These are phyloP conservation scores for Papilio protenor DNA, from an alignment of 2,888 invertebrate genomes.

Conservation along the genomic window DNA sequence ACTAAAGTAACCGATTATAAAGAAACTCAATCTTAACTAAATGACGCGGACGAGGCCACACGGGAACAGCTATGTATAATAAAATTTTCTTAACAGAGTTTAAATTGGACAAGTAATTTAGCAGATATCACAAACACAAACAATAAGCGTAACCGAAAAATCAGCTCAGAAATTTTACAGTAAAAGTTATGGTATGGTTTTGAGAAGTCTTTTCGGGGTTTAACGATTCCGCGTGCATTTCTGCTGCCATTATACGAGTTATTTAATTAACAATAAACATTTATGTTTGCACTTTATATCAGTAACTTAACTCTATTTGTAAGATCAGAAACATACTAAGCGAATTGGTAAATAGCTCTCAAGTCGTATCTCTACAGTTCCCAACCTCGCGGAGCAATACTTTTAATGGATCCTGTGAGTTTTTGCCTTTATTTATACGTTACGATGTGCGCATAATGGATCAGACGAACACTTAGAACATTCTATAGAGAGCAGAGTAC, in stretches of 20 bases:
- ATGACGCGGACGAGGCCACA: too few species aligned
- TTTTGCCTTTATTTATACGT: conserved; percentile 83
- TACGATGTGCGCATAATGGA: conserved; percentile 82
- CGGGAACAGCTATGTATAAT: too few species aligned
- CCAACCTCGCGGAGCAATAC: conserved; percentile 72
- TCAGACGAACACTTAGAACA: conserved; percentile 76
- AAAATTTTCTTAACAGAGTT: conserved; percentile 51
- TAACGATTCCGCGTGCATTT: conserved; percentile 66
- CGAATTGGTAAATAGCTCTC: conserved; percentile 38
- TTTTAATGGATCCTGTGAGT: conserved; percentile 83
- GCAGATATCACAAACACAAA: too few species aligned
- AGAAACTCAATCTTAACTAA: conserved; percentile 40
- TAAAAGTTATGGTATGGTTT: conserved; percentile 71
- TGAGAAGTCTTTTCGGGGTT: conserved; percentile 63
- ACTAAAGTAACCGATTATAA: background rate
- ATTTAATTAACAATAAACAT: conserved; percentile 63
- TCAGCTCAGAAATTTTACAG: conserved; percentile 75
- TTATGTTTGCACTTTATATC: background rate
- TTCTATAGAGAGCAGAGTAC: conserved; percentile 60
- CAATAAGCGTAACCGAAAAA: too few species aligned
- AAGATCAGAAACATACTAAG: conserved; percentile 21
- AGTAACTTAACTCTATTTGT: background rate
- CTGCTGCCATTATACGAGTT: conserved; percentile 61
- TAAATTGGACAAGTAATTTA: too few species aligned
- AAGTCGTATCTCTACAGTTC: conserved; percentile 60